Base-by-base conservation (phyloP, 2,797 vertebrate species). In the Ibycter americanus region DNA sequence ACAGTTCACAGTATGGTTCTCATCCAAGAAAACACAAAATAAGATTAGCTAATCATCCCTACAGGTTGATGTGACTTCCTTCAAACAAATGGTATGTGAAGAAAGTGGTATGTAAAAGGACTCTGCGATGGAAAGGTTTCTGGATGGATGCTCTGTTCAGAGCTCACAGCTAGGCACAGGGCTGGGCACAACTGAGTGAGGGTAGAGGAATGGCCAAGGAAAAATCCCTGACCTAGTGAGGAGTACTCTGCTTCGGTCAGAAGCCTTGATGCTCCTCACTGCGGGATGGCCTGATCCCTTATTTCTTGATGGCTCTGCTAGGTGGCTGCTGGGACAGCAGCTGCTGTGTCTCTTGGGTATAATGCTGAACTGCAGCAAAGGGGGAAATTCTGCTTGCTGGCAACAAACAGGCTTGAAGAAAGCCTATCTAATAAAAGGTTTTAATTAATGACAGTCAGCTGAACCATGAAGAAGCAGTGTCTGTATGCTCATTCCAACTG, bases 371-470 rank as follows among this genome's bases (percentile, higher is more conserved):
- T 78, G 65, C 55, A 58, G 72, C 29, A 49, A 88, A 32, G 6
- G 29, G 27, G 59, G 51, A 22, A 16, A 10, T 46, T 49, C 65
- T 74, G 65, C 78, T 95, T 17, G 3, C n/a, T 32, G 70, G 61
- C 32, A 87, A 38, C 38, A 51, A 86, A 25, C 16, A 74, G 65
- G 56, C 65, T 81, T 46, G 56, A 31, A 87, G 77, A 78, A 87
- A 84, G 61, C 73, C 47, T 31, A 11, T 71, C 77, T 78, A 84
- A 81, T 95, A 62, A 87, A 91, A 70, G n/a, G 54, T 26, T 92
- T 84, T 94, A 79, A 89, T 93, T 93, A 93, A 95, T 78, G 73
- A 67, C 44, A 84, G 44, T 54, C 61, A 70, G 4, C 72, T 62
- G 68, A 89, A 62, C 51, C 81, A 59, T 61, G 66, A 51, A 89